These are phyloP conservation scores for Tineola bisselliella DNA, from an alignment of 2,888 invertebrate genomes.

Conservation along the genomic window DNA sequence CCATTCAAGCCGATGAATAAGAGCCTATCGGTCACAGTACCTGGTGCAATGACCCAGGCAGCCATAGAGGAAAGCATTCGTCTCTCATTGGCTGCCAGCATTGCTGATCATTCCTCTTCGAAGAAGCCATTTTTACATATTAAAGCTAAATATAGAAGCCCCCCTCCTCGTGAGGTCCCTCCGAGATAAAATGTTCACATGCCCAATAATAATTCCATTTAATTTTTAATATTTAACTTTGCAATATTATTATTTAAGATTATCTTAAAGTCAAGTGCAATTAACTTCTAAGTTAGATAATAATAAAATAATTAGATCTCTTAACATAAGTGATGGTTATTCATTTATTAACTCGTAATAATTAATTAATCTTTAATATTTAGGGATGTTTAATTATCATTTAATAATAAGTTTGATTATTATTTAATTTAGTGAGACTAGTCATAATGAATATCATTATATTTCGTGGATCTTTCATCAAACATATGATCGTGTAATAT, in stretches of 20 bases:
- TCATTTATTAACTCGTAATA: not conserved
- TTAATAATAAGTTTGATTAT: not conserved
- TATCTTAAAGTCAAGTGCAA: conserved; percentile 11
- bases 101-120: conserved; percentile 38
- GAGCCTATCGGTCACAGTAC: conserved; percentile 32
- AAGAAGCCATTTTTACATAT: conserved; percentile 74
- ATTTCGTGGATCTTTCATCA: not conserved
- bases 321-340: conserved; percentile 7
- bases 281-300: conserved; percentile 8
- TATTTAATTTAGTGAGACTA: conserved; percentile 36
- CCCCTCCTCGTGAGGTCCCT: conserved; percentile 70
- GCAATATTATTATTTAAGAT: conserved; percentile 2
- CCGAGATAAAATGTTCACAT: conserved; percentile 49
- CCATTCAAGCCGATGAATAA: conserved; percentile 35
- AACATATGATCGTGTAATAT: too few species aligned
- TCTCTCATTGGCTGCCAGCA: conserved; percentile 47
- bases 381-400: not conserved
- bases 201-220: not conserved
- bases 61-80: conserved; percentile 60
- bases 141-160: conserved; percentile 77
- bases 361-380: not conserved
- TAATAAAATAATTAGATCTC: conserved; percentile 11
- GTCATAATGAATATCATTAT: conserved; percentile 27
- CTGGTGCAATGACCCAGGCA: conserved; percentile 50
- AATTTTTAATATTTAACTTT: not conserved